A percentile compares a stretch with the other conserved stretches of the same genome.
Evolutionary conservation across 2,888 invertebrate genomes (phyloP).

Genomic region (Heliconius erato): DNA sequence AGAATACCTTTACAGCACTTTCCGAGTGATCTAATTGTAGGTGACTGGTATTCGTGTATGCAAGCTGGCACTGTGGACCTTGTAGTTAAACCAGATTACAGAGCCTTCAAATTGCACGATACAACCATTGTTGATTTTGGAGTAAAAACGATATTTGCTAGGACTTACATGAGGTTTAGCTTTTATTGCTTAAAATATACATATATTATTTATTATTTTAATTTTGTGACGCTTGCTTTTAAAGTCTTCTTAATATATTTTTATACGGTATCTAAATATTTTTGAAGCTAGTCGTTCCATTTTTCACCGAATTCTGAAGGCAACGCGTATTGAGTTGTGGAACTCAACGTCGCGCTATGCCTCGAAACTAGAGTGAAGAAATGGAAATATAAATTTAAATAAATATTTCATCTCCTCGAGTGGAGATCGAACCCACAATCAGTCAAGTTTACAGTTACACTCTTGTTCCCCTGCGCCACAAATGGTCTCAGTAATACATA

Average conservation of each 20-base stretch:
- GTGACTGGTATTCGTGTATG: background rate
- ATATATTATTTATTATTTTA: no score
- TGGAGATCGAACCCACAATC: background rate
- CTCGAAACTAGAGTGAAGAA: no score
- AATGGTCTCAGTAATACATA: background rate
- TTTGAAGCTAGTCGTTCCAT: no score
- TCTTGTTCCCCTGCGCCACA: background rate
- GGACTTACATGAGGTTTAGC: background rate
- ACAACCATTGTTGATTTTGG: background rate
- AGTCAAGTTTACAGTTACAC: background rate
- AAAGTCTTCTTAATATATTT: no score
- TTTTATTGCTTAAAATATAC: background rate
- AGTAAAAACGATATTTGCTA: background rate
- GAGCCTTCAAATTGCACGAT: constrained; percentile 10
- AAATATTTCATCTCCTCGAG: background rate
- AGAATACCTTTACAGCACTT: background rate
- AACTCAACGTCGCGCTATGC: no score
- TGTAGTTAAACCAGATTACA: constrained; percentile 16
- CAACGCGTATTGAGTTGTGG: no score
- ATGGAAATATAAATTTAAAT: background rate
- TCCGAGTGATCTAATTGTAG: background rate
- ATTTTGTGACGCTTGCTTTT: no score
- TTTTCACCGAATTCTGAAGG: no score
- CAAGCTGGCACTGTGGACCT: background rate
- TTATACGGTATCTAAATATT: no score